These are phyloP conservation scores for Platyura marginata DNA, from an alignment of 1,140 invertebrate species.

Conservation along the genomic window DNA sequence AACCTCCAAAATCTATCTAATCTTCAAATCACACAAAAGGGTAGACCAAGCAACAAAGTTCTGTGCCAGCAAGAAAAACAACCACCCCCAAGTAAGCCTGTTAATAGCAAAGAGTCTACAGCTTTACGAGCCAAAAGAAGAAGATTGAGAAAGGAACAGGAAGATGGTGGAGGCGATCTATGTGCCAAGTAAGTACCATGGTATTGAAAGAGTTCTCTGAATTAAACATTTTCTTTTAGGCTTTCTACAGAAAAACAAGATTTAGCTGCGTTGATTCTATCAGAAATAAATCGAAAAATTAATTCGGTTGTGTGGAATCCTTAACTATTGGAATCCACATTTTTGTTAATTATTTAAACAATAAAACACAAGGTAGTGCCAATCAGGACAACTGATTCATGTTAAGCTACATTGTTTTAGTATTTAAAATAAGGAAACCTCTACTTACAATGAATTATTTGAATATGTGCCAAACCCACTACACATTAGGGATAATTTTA, in stretches of 20 bases:
- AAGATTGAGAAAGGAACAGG: slow-evolving; percentile 4
- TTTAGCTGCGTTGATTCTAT: slow-evolving; percentile 41
- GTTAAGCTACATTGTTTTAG: too few relatives aligned
- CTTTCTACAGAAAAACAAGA: slow-evolving; percentile 33
- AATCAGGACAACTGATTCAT: too few relatives aligned
- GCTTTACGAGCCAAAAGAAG: slow-evolving; percentile 2
- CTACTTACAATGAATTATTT: too few relatives aligned
- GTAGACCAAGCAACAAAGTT: background rate
- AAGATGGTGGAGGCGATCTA: slow-evolving; percentile 1
- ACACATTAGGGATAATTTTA: too few relatives aligned
- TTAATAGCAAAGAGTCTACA: slow-evolving; percentile 11
- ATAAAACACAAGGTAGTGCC: too few relatives aligned
- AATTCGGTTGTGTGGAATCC: slow-evolving; percentile 46
- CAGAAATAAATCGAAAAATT: slow-evolving; percentile 54
- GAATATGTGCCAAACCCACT: too few relatives aligned
- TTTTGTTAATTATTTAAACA: too few relatives aligned
- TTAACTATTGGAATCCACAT: too few relatives aligned
- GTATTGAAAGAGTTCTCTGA: slow-evolving; percentile 3
- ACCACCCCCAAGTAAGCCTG: slow-evolving; percentile 15
- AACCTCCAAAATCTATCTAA: background rate
- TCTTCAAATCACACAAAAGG: background rate
- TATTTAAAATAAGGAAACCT: too few relatives aligned
- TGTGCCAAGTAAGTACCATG: slow-evolving; percentile 5
- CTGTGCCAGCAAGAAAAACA: background rate
- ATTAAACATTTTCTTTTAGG: slow-evolving; percentile 9